A percentile compares a stretch with the other conserved stretches of the same genome.
Conservation (phyloP, 2,888 invertebrate species). For the Cremastinae sp. region DNA sequence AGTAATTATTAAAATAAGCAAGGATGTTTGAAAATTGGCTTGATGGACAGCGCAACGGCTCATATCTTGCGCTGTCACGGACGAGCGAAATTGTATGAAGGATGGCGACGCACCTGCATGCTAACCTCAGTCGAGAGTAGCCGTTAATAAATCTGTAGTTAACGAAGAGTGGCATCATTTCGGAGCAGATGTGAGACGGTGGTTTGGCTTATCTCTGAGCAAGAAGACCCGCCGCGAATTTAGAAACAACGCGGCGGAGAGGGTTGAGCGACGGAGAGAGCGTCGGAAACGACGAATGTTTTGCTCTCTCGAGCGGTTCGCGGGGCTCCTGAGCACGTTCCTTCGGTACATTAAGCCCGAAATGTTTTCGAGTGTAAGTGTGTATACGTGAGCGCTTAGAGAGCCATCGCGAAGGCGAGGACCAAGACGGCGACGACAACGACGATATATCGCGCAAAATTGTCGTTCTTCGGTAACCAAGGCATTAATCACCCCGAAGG, state of each 20-base stretch:
- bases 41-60: too few species aligned
- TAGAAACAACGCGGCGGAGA: constrained; percentile 42
- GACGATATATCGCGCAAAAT: constrained; percentile 64
- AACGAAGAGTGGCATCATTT: constrained; percentile 39
- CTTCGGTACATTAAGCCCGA: constrained; percentile 63
- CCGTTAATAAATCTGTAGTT: constrained; percentile 63
- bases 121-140: constrained; percentile 53
- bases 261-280: constrained; percentile 10
- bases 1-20: too few species aligned
- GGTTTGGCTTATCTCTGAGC: constrained; percentile 48
- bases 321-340: constrained; percentile 53
- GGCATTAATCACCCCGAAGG: constrained; percentile 63
- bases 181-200: constrained; percentile 58
- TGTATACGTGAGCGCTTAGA: constrained; percentile 11
- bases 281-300: constrained; percentile 56
- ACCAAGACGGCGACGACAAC: constrained; percentile 39
- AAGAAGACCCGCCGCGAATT: constrained; percentile 39
- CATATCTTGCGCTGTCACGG: background rate
- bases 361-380: constrained; percentile 53
- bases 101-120: constrained; percentile 48
- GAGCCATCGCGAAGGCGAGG: constrained; percentile 45
- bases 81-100: background rate
- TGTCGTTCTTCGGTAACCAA: constrained; percentile 66
- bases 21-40: too few species aligned
- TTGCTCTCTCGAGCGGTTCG: constrained; percentile 51